A percentile compares a stretch with the other conserved stretches of the same genome.
These are phyloP conservation scores for Hipparchia semele DNA, from an alignment of 2,888 invertebrate species.

Conservation along the genomic window DNA sequence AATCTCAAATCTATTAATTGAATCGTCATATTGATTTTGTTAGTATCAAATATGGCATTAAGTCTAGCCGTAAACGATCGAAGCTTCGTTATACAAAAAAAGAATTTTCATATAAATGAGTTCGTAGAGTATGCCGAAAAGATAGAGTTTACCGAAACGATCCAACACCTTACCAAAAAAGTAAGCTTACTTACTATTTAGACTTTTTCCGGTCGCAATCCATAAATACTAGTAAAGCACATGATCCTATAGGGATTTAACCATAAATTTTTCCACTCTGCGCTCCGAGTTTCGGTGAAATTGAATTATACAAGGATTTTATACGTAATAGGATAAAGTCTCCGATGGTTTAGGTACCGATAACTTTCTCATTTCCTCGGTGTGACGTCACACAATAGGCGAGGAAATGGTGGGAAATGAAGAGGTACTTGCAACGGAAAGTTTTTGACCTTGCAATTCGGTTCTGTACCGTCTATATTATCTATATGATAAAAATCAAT, in stretches of 20 bases:
- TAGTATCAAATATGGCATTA: too few relatives aligned
- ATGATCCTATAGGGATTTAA: conserved; percentile 32
- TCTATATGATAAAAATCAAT: too few relatives aligned
- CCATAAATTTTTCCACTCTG: conserved; percentile 40
- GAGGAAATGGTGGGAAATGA: conserved; percentile 8
- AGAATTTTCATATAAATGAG: not conserved
- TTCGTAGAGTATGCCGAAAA: not conserved
- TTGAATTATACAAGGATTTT: conserved; percentile 79
- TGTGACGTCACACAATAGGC: conserved; percentile 37
- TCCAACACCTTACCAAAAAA: not conserved
- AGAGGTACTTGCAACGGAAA: not conserved
- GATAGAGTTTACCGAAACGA: too few relatives aligned
- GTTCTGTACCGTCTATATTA: too few relatives aligned
- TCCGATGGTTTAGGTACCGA: conserved; percentile 76
- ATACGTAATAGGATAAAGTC: conserved; percentile 77
- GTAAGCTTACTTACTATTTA: conserved; percentile 16
- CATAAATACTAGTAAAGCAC: conserved; percentile 18
- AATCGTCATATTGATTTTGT: too few relatives aligned
- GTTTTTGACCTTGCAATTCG: not conserved
- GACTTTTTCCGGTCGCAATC: conserved; percentile 16
- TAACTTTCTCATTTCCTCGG: conserved; percentile 79
- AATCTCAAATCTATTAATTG: too few relatives aligned
- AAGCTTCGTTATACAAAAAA: too few relatives aligned
- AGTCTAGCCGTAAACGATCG: too few relatives aligned
- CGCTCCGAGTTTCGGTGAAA: conserved; percentile 50